phyloP scores from a whole-genome alignment of 2,888 invertebrate species.

The Chydorus sphaericus region DNA sequence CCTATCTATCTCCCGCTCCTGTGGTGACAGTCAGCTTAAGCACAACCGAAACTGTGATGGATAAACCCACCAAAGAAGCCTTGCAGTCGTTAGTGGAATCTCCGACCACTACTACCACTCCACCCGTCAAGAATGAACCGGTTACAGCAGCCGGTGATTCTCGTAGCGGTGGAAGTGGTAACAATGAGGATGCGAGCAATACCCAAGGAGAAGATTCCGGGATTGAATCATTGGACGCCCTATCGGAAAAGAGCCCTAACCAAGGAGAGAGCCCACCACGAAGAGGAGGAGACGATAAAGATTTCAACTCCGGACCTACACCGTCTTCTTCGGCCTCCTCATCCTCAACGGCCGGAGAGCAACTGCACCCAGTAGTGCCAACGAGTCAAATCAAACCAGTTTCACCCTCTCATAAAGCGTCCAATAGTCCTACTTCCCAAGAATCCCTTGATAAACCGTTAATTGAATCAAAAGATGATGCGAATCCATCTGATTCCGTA shows the following conservation, averaged over 20 bases:
- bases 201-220: conserved; percentile 66
- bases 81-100: not conserved
- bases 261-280: conserved; percentile 52
- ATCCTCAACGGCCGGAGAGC: not conserved
- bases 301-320: conserved; percentile 1
- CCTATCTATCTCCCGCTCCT: not conserved
- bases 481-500: too few relatives aligned
- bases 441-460: too few relatives aligned
- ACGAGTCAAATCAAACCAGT: conserved; percentile 6
- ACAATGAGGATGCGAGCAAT: conserved; percentile 9
- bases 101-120: not conserved
- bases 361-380: not conserved
- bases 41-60: not conserved
- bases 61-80: not conserved
- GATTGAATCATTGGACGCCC: conserved; percentile 82
- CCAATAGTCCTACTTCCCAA: not conserved
- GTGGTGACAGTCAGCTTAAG: not conserved
- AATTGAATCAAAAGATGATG: too few relatives aligned
- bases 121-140: not conserved
- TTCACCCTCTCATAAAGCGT: not conserved
- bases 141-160: not conserved
- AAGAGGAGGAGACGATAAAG: conserved; percentile 26
- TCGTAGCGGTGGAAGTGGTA: not conserved
- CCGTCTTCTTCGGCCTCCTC: not conserved
- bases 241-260: conserved; percentile 83